Conservation (phyloP, 2,113 vertebrate species). For the Clarias magur region DNA sequence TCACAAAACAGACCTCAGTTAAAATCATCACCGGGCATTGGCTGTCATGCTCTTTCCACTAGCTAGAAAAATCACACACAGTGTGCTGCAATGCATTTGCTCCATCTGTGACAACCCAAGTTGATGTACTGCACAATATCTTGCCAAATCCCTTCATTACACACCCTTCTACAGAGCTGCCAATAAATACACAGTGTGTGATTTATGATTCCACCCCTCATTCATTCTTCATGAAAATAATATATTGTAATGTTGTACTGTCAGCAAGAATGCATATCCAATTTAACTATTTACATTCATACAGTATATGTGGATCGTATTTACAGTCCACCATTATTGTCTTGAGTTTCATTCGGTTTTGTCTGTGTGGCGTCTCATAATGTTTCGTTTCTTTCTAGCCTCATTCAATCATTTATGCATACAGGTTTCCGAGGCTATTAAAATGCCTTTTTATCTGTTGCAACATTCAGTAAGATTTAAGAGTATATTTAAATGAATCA, state of each 20-base stretch:
- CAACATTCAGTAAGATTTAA: constrained; percentile 53
- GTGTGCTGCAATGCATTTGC: constrained; percentile 27
- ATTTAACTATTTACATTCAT: background rate
- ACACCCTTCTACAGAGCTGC: constrained; percentile 23
- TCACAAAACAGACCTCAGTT: constrained; percentile 38
- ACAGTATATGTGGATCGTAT: background rate
- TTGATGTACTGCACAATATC: constrained; percentile 37
- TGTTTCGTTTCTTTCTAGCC: background rate
- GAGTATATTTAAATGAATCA: constrained; percentile 62
- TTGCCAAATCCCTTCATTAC: constrained; percentile 24
- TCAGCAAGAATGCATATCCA: background rate
- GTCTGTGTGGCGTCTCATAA: background rate
- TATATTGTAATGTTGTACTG: no score
- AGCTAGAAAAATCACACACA: constrained; percentile 31
- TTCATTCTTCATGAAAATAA: constrained; percentile 8
- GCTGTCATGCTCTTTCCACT: constrained; percentile 25
- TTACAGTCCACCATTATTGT: no score
- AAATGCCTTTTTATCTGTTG: constrained; percentile 58
- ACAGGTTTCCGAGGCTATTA: constrained; percentile 25
- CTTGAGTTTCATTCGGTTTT: background rate
- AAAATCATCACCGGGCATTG: constrained; percentile 44
- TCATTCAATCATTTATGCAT: background rate
- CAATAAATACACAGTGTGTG: constrained; percentile 20
- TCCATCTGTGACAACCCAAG: constrained; percentile 40
- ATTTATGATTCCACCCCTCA: constrained; percentile 17